A percentile compares a stretch with the other conserved stretches of the same genome.
phyloP scores from a whole-genome alignment of 2,797 vertebrate genomes.

The Scolopax bukidnonensis region DNA sequence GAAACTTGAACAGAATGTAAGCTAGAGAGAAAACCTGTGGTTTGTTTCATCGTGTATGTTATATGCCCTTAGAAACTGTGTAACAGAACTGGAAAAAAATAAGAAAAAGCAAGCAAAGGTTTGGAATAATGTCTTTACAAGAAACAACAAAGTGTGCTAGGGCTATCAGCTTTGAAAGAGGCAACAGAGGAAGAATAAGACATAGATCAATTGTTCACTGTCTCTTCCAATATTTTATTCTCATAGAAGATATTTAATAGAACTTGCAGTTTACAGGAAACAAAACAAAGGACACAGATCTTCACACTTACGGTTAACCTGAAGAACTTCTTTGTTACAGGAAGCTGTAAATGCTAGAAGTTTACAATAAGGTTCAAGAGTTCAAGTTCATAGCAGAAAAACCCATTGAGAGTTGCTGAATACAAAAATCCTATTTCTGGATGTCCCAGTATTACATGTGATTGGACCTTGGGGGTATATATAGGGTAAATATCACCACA shows the following conservation, averaged over 20 bases:
- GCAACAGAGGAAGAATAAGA: neutral
- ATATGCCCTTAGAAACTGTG: neutral
- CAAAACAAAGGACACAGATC: neutral
- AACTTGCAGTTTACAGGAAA: neutral
- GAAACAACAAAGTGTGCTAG: neutral
- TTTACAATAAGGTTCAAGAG: neutral
- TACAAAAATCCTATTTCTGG: neutral
- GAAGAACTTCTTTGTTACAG: neutral
- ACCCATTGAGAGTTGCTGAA: neutral
- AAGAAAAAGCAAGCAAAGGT: neutral
- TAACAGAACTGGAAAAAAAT: neutral
- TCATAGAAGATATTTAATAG: neutral
- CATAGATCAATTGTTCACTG: neutral
- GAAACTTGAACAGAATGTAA: neutral
- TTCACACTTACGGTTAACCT: neutral
- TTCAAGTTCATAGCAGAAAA: neutral
- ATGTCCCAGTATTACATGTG: neutral
- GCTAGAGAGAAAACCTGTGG: neutral
- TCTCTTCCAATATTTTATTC: neutral
- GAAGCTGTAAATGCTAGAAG: neutral
- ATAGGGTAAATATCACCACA: neutral
- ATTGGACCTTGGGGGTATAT: neutral
- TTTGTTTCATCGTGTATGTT: neutral
- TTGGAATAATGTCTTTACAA: neutral
- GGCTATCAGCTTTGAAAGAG: neutral